Conservation (phyloP, 2,888 invertebrate genomes). For the Congeria kusceri region DNA sequence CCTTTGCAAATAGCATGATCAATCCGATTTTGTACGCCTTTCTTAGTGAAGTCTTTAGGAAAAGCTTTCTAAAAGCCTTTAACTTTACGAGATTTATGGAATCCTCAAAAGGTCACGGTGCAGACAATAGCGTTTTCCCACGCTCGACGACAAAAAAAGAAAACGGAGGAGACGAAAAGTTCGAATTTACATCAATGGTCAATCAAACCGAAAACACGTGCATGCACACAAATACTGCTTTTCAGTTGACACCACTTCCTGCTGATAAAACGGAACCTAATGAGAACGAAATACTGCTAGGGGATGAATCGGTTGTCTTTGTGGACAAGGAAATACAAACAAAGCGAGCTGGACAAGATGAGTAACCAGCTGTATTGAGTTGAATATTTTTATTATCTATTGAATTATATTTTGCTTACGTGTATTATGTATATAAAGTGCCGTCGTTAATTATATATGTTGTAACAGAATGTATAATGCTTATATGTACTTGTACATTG, state of each 20-base stretch:
- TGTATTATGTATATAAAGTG: too few relatives aligned
- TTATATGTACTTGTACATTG: too few relatives aligned
- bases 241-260: constrained; percentile 17
- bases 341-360: constrained; percentile 33
- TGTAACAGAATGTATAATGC: too few relatives aligned
- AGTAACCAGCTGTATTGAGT: background rate
- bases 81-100: constrained; percentile 78
- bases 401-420: too few relatives aligned
- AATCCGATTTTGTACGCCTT: constrained; percentile 85
- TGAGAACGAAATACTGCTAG: constrained; percentile 16
- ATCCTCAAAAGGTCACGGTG: constrained; percentile 63
- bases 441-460: too few relatives aligned
- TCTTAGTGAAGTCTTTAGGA: constrained; percentile 84
- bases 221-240: constrained; percentile 48
- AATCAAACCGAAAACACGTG: constrained; percentile 61
- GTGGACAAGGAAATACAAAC: constrained; percentile 67
- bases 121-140: constrained; percentile 78
- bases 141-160: constrained; percentile 64
- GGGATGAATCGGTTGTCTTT: constrained; percentile 32
- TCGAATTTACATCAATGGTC: constrained; percentile 65
- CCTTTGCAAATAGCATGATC: constrained; percentile 84
- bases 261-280: constrained; percentile 17
- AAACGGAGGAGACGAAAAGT: constrained; percentile 59
- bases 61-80: constrained; percentile 84
- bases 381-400: too few relatives aligned